These are phyloP conservation scores for Ephydatia muelleri DNA, from an alignment of 37 sponge, comb jelly and placozoan genomes.

Conservation along the genomic window DNA sequence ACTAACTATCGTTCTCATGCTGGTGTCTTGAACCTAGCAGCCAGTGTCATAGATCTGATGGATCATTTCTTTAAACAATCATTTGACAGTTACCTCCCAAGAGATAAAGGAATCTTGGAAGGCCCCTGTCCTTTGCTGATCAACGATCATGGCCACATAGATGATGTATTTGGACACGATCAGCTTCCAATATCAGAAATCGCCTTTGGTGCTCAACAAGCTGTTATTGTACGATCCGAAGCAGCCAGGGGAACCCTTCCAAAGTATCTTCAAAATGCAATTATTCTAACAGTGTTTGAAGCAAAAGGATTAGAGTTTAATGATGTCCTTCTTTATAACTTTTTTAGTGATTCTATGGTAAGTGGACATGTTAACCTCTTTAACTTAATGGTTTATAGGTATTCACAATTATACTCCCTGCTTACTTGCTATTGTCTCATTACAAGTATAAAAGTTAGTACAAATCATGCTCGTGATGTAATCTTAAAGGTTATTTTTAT, in stretches of 20 bases:
- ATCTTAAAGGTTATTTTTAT: too few species aligned
- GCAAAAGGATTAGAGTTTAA: slow-evolving; percentile 88
- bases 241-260: slow-evolving; percentile 60
- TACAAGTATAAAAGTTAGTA: too few species aligned
- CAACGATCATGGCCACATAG: slow-evolving; percentile 44
- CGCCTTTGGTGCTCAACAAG: slow-evolving; percentile 90
- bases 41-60: slow-evolving; percentile 67
- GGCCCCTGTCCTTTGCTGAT: slow-evolving; percentile 71
- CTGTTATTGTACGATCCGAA: slow-evolving; percentile 75
- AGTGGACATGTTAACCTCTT: neutral
- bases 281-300: slow-evolving; percentile 82
- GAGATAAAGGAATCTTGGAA: slow-evolving; percentile 46
- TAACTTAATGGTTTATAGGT: neutral
- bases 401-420: neutral
- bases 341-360: slow-evolving; percentile 84
- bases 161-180: slow-evolving; percentile 53
- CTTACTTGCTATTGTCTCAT: too few species aligned
- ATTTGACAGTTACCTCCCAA: slow-evolving; percentile 63
- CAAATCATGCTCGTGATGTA: too few species aligned
- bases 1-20: slow-evolving; percentile 80
- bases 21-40: slow-evolving; percentile 66
- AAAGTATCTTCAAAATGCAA: slow-evolving; percentile 48
- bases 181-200: slow-evolving; percentile 53
- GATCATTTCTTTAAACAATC: slow-evolving; percentile 51
- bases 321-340: slow-evolving; percentile 89